A percentile compares a stretch with the other conserved stretches of the same genome.
phyloP scores from a whole-genome alignment of 1,140 invertebrate genomes.

The Pseudoatta argentina region DNA sequence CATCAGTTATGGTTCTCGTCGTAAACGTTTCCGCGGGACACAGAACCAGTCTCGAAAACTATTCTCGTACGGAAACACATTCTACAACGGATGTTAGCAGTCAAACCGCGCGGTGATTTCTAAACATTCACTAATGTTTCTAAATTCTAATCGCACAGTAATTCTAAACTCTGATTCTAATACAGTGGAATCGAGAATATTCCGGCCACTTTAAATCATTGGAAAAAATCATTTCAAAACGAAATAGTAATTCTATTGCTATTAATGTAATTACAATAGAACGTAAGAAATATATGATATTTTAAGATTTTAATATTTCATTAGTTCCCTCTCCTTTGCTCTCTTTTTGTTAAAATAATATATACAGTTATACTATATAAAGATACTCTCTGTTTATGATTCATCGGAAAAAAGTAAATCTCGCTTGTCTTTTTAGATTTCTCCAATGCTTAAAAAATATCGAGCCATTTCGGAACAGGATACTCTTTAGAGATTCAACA shows the following conservation, averaged over 20 bases:
- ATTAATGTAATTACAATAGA: neutral
- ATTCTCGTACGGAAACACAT: conserved; percentile 40
- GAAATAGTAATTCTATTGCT: neutral
- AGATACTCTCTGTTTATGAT: neutral
- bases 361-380: neutral
- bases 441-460: conserved; percentile 24
- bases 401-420: neutral
- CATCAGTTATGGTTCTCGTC: conserved; percentile 32
- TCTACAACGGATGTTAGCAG: conserved; percentile 8
- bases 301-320: neutral
- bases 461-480: neutral
- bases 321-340: neutral
- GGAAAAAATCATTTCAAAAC: neutral
- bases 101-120: neutral
- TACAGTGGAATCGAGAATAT: neutral
- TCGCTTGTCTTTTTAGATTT: conserved; percentile 17
- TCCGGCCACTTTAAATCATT: neutral
- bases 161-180: conserved; percentile 20
- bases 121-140: conserved; percentile 31
- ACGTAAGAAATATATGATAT: conserved; percentile 3
- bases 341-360: conserved; percentile 10
- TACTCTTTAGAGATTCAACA: conserved; percentile 26
- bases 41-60: conserved; percentile 32
- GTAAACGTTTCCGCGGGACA: conserved; percentile 23
- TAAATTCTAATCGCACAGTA: neutral